A percentile compares a stretch with the other conserved stretches of the same genome.
Conservation (phyloP, 2,113 vertebrate genomes). For the Mobula birostris region DNA sequence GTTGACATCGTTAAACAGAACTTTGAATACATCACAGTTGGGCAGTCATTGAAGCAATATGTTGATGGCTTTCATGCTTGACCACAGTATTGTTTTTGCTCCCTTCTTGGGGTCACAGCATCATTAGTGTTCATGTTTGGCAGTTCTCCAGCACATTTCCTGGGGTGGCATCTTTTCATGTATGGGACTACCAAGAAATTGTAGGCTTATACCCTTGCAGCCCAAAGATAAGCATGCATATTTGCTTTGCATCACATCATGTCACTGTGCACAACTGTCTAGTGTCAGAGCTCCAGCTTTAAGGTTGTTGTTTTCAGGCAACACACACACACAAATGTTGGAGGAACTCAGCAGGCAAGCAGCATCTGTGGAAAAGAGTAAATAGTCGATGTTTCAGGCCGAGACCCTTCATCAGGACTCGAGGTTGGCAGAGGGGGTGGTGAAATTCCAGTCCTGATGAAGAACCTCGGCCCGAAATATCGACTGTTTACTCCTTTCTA, state of each 20-base stretch:
- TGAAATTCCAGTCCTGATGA: too few species aligned
- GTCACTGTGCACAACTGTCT: neutral
- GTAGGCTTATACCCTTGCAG: neutral
- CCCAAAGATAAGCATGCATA: too few species aligned
- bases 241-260: neutral
- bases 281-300: neutral
- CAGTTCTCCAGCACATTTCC: neutral
- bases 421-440: too few species aligned
- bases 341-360: too few species aligned
- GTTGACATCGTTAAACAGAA: neutral
- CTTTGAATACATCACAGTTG: neutral
- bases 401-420: too few species aligned
- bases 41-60: neutral
- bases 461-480: too few species aligned
- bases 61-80: neutral
- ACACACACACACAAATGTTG: too few species aligned
- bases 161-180: neutral
- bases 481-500: too few species aligned
- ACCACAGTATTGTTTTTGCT: neutral
- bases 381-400: too few species aligned
- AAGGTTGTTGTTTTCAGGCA: too few species aligned
- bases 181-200: neutral
- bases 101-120: neutral
- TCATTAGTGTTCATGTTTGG: neutral
- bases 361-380: too few species aligned